Evolutionary conservation across 2,888 invertebrate genomes (phyloP).

Genomic region (Trissolcus brochymenae): DNA sequence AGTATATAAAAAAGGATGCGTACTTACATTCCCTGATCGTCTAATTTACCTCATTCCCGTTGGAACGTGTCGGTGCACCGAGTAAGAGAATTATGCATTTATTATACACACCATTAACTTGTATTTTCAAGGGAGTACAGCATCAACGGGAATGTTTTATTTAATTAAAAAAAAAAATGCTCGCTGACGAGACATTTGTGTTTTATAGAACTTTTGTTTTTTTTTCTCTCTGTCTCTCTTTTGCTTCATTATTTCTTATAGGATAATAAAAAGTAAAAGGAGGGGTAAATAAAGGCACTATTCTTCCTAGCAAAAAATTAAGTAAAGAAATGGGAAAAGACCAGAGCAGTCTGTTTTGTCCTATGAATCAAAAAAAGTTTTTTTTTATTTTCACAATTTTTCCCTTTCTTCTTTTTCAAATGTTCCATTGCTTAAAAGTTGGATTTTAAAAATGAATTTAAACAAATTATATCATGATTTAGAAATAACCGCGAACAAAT

Average conservation of each 20-base stretch:
- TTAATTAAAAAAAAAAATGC: constrained; percentile 22
- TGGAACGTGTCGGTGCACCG: not conserved
- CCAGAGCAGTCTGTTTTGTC: constrained; percentile 61
- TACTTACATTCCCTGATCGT: constrained; percentile 31
- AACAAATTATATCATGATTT: no score
- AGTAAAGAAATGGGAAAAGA: constrained; percentile 23
- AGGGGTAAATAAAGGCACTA: constrained; percentile 7
- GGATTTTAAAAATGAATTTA: no score
- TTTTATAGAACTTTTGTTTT: constrained; percentile 29
- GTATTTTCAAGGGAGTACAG: no score
- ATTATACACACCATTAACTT: no score
- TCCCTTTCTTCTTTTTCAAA: constrained; percentile 22
- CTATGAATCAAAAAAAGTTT: constrained; percentile 40
- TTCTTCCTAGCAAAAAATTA: constrained; percentile 33
- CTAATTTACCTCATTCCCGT: constrained; percentile 9
- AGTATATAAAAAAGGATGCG: no score
- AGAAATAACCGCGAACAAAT: no score
- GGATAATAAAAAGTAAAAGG: constrained; percentile 33
- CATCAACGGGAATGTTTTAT: constrained; percentile 16
- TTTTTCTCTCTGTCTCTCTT: constrained; percentile 29
- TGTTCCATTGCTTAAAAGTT: not conserved
- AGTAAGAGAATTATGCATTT: not conserved
- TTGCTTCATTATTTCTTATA: not conserved
- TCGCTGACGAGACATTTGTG: constrained; percentile 25
- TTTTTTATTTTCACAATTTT: not conserved